Conservation (phyloP, 2,888 invertebrate species). For the Leistus spinibarbis region DNA sequence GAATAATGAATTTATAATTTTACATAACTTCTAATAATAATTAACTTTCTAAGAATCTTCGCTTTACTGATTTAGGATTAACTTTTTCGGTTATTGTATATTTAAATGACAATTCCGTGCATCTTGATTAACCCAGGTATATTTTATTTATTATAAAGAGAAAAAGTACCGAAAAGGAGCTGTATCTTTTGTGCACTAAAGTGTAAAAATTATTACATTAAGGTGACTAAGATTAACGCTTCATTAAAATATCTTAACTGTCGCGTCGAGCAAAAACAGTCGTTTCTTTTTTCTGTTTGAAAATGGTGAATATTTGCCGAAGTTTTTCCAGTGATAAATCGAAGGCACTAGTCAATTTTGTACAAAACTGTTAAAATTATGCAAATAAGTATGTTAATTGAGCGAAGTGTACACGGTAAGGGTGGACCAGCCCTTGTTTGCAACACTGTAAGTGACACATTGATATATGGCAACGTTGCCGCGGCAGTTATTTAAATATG, state of each 20-base stretch:
- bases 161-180: no score
- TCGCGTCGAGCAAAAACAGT: no score
- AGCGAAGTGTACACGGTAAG: slow-evolving; percentile 46
- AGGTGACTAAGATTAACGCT: no score
- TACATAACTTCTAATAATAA: not conserved
- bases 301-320: not conserved
- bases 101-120: no score
- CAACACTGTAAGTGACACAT: slow-evolving; percentile 47
- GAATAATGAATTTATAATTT: slow-evolving; percentile 30
- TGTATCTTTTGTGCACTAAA: no score
- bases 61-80: no score
- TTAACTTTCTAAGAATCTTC: no score
- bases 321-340: slow-evolving; percentile 35
- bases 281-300: not conserved
- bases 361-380: slow-evolving; percentile 44
- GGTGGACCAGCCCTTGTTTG: slow-evolving; percentile 46
- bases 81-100: no score
- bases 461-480: slow-evolving; percentile 45
- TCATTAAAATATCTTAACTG: no score
- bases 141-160: no score
- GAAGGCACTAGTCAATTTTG: slow-evolving; percentile 27
- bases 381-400: slow-evolving; percentile 49
- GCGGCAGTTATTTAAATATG: slow-evolving; percentile 43
- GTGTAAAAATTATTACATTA: no score
- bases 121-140: no score